Conservation (phyloP, 2,888 invertebrate genomes). For the Philhelius pedissequus region DNA sequence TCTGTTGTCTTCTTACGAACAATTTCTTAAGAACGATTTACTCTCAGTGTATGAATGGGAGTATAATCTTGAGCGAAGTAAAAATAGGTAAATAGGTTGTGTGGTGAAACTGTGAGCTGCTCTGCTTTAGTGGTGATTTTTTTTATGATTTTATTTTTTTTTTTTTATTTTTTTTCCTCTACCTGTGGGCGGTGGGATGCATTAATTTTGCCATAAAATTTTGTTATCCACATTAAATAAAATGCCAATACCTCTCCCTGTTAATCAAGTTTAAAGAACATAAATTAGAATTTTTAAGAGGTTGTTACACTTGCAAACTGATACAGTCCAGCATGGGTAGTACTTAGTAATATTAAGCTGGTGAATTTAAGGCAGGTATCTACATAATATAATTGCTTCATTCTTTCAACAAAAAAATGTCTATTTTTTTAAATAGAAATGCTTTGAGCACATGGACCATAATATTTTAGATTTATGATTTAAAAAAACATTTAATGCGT, state of each 20-base stretch:
- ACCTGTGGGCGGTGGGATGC: neutral
- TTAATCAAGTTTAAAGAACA: neutral
- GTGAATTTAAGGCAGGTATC: too few species aligned
- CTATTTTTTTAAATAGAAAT: too few species aligned
- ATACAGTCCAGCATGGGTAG: too few species aligned
- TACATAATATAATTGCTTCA: too few species aligned
- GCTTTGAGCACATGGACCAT: too few species aligned
- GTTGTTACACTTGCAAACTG: neutral
- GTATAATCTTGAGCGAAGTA: neutral
- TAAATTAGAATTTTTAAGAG: neutral
- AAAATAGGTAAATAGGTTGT: neutral
- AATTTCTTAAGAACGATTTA: too few species aligned
- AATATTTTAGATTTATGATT: too few species aligned
- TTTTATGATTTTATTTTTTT: neutral
- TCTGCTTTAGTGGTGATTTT: neutral
- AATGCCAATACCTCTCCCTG: neutral
- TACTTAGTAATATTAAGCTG: too few species aligned
- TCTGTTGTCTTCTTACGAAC: too few species aligned
- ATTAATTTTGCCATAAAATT: slow-evolving; percentile 23
- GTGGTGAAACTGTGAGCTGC: neutral
- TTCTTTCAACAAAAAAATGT: too few species aligned
- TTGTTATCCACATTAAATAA: slow-evolving; percentile 10
- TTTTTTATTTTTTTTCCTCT: neutral
- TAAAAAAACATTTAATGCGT: too few species aligned
- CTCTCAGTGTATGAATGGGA: neutral